A percentile compares a stretch with the other conserved stretches of the same genome.
phyloP scores from a whole-genome alignment of 2,888 invertebrate species.

The Noctua fimbriata region DNA sequence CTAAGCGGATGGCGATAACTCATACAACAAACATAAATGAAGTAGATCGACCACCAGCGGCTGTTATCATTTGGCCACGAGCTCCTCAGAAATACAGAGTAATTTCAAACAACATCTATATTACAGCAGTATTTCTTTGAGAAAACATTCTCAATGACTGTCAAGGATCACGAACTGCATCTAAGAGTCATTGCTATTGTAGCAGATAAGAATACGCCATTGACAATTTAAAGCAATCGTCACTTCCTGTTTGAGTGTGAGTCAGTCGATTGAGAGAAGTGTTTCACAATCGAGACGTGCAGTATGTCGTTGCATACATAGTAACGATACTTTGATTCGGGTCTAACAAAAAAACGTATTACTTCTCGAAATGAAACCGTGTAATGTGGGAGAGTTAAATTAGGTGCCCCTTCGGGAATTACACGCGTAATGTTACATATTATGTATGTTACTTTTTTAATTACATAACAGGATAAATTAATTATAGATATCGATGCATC shows the following conservation, averaged over 20 bases:
- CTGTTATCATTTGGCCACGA: no score
- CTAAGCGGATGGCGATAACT: no score
- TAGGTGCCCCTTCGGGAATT: background rate
- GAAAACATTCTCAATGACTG: background rate
- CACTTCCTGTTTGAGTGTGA: constrained; percentile 41
- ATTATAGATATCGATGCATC: background rate
- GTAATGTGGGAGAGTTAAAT: background rate
- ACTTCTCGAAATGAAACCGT: background rate
- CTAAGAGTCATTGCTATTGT: background rate
- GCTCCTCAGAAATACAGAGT: background rate
- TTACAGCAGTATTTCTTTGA: background rate
- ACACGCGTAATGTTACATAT: background rate
- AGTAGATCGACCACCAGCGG: no score
- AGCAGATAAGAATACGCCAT: constrained; percentile 33
- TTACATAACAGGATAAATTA: background rate
- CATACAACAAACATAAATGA: no score
- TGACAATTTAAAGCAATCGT: constrained; percentile 56
- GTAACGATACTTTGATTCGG: background rate
- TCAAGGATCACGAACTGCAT: constrained; percentile 15
- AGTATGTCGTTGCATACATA: background rate
- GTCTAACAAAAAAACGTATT: background rate
- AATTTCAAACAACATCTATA: background rate
- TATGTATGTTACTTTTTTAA: background rate
- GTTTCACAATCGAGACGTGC: constrained; percentile 6
- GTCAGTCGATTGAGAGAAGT: constrained; percentile 16